Evolutionary conservation across 2,888 invertebrate genomes (phyloP), one percentile per base, ranked within the genome.

Genomic region (Eupelmus urozonus): DNA sequence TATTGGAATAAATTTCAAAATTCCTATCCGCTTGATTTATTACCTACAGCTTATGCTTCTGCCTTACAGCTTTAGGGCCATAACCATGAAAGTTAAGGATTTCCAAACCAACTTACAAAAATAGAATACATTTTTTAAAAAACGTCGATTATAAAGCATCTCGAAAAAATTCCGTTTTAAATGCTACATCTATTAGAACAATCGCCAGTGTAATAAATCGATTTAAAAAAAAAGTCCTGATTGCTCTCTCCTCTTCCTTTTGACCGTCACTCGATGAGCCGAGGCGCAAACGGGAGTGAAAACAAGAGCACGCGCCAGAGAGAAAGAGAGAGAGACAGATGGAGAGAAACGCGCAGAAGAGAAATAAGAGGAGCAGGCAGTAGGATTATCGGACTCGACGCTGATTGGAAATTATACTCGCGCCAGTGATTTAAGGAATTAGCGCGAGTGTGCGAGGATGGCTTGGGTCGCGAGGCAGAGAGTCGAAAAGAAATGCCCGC

Each of bases 401-500:
- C 55, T 51, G 45, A 76, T 76, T 76, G 75, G 66, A 75, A 62
- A 69, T 76, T 76, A 76, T 69, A 29, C 62, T 53, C 62, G 62
- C 13, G 13, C 42, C 67, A 53, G 53, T 53, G 40, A 67, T 75
- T 75, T 40, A 45, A 62, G 45, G 75, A 76, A 75, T 67, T 60
- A 66, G 29, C 42, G 49, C 27, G 23, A 23, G 3, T 5, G 34
- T 20, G n/a, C n/a, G n/a, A n/a, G n/a, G n/a, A n/a, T n/a, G 13
- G 18, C 34, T 34, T 34, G 34, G n/a, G n/a, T n/a, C n/a, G n/a
- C n/a, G n/a, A 34, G 34, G 34, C 3, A 34, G 34, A 34, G 9
- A 34, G 9, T n/a, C n/a, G 7, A 20, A 23, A 23, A 42, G 59
- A 45, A 45, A 25, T 23, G 27, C 20, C 40, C 40, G 27, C 23